Base-by-base conservation (phyloP, 2,888 invertebrate genomes). In the Panzeria rudis region DNA sequence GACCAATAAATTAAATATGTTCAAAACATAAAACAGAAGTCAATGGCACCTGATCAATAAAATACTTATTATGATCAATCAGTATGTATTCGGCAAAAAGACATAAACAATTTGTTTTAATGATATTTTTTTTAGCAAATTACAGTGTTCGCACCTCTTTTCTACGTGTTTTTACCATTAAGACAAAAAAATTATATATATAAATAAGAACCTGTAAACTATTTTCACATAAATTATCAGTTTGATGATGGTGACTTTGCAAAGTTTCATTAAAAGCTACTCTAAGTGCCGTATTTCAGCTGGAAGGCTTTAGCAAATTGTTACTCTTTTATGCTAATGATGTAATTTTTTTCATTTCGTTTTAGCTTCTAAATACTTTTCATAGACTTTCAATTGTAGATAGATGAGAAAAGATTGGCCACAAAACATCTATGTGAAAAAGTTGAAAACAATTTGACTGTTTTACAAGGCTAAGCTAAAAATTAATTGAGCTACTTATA, bases 401-500 rank as follows among this genome's bases (percentile, higher is more conserved):
- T 29, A 54, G 52, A 77, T 38, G 62, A 32, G 61, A 8, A 11
- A 35, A 41, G 32, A 59, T 75, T 23, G 64, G 56, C 50, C 52
- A 35, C 15, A 71, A 80, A 52, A 69, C 38, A 73, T 25, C 1
- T 47, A 59, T 72, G 41, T 20, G 54, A 23, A 71, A 76, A 72
- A 47, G 59, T 68, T 61, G 66, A 76, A 68, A 78, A 73, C 56
- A 69, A 71, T 64, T 77, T 77, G 32, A 54, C 17, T 47, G 59
- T n/a, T 32, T 61, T 62, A 52, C 13, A 35, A 71, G n/a, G 75
- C 9, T 66, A 52, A 78, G 80, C 47, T 81, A 64, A 44, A 71
- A 86, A 87, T 87, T 87, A 87, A 87, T 87, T 86, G 87, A 83
- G 81, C 83, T 80, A 72, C 86, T 77, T 80, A 80, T 62, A 81